Evolutionary conservation across 1,140 invertebrate species (phyloP).

Genomic region (Cydia splendana): DNA sequence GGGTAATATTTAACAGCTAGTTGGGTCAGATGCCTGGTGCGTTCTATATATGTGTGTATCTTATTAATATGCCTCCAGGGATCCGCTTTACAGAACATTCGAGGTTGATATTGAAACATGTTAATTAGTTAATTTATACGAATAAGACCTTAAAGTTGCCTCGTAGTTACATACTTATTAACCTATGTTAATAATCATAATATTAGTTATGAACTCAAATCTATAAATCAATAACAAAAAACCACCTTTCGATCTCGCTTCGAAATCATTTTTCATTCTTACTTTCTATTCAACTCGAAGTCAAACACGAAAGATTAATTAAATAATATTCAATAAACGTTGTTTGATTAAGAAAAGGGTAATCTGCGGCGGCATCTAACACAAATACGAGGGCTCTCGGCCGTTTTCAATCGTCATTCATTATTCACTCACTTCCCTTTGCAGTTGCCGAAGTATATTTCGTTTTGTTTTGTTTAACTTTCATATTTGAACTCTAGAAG

Average conservation of each 20-base stretch:
- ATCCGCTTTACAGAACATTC: neutral
- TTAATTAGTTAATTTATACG: neutral
- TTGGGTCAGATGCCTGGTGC: neutral
- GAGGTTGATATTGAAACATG: neutral
- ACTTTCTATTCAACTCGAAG: conserved; percentile 53
- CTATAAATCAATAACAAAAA: conserved; percentile 14
- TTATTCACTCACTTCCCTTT: conserved; percentile 77
- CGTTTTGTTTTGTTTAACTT: conserved; percentile 77
- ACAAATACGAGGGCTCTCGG: conserved; percentile 69
- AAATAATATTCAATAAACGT: conserved; percentile 77
- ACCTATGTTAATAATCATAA: neutral
- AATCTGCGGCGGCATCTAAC: conserved; percentile 77
- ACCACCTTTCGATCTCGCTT: conserved; percentile 35
- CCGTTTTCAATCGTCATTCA: conserved; percentile 77
- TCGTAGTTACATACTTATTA: neutral
- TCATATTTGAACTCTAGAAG: conserved; percentile 69
- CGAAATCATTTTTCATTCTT: conserved; percentile 36
- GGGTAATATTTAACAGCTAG: conserved; percentile 38
- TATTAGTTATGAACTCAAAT: neutral
- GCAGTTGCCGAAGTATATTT: conserved; percentile 71
- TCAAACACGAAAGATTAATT: conserved; percentile 76
- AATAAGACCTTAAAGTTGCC: neutral
- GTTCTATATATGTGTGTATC: neutral
- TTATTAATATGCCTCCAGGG: neutral
- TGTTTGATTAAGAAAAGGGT: conserved; percentile 77